Base-by-base conservation (phyloP, 1,140 invertebrate species). In the Drosophila persimilis region DNA sequence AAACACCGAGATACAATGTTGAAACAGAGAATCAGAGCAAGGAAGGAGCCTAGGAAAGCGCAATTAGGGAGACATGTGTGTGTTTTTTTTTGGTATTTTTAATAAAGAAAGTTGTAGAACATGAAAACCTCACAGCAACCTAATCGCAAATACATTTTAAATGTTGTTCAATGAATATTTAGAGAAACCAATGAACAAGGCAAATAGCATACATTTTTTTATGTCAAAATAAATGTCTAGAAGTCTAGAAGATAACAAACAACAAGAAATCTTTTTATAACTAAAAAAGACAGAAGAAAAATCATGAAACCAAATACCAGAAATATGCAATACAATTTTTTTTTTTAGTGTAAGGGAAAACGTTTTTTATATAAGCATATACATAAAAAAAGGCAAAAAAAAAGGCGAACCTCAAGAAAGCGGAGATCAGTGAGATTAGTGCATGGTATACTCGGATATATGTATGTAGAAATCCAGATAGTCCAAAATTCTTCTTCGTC, bases 131-230 rank as follows among this genome's bases (percentile, higher is more conserved):
- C 81, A 77, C 64, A 24, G 39, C 57, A 73, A 83, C 67, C 55
- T 76, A 76, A 73, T 80, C 64, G 63, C 77, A 80, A 57, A 69
- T 72, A 86, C 81, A 85, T 85, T 85, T 67, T 53, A 85, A 85
- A 85, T 85, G 80, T 85, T 86, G 80, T 85, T 85, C 77, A 77
- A 75, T 59, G 50, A 51, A 56, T 62, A 69, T 70, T 50, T 60
- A 79, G 31, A 62, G 31, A 59, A 55, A 53, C 35, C 61, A 48
- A 55, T 53, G 63, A 46, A 60, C 52, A 62, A 54, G 54, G 57
- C 47, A 77, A 67, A 78, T 63, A 70, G 50, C 67, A 71, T 78
- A 58, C 60, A 76, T 73, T 66, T 76, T 73, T 70, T 73, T 73
- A 80, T 86, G 64, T 64, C 50, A 43, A 79, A 50, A 62, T 76